Evolutionary conservation across 2,888 invertebrate species (phyloP).

Genomic region (Oligia latruncula): DNA sequence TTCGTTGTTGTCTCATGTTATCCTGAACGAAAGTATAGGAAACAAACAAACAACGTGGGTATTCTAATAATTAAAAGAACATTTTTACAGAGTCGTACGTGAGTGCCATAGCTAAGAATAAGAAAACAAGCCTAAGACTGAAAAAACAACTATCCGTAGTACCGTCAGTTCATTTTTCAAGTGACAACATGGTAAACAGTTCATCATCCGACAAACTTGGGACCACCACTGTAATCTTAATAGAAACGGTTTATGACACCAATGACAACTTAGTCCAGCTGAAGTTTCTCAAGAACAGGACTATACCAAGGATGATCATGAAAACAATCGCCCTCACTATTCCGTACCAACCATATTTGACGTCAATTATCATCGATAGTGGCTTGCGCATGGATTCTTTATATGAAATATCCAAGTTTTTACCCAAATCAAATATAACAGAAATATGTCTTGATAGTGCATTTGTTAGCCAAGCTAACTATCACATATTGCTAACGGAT

Average conservation of each 20-base stretch:
- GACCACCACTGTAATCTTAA: no score
- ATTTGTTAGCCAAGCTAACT: constrained; percentile 71
- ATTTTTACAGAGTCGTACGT: not conserved
- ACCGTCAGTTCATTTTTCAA: not conserved
- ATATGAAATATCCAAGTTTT: constrained; percentile 37
- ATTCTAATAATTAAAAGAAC: not conserved
- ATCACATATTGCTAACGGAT: constrained; percentile 71
- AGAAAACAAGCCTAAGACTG: not conserved
- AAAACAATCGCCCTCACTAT: constrained; percentile 73
- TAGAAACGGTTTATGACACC: constrained; percentile 64
- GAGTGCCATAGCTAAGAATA: not conserved
- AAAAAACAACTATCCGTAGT: not conserved
- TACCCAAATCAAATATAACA: constrained; percentile 73
- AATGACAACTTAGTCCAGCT: constrained; percentile 71
- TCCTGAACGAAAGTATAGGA: not conserved
- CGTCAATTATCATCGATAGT: constrained; percentile 69
- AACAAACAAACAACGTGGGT: not conserved
- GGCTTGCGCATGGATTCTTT: constrained; percentile 69
- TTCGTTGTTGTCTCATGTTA: not conserved
- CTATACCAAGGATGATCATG: constrained; percentile 71
- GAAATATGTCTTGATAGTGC: constrained; percentile 77
- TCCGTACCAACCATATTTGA: constrained; percentile 69
- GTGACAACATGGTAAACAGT: rapidly evolving
- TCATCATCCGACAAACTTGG: not conserved
- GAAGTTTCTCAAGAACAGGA: constrained; percentile 70